Conservation (phyloP, 2,888 invertebrate species). For the Drosophila mettleri region DNA sequence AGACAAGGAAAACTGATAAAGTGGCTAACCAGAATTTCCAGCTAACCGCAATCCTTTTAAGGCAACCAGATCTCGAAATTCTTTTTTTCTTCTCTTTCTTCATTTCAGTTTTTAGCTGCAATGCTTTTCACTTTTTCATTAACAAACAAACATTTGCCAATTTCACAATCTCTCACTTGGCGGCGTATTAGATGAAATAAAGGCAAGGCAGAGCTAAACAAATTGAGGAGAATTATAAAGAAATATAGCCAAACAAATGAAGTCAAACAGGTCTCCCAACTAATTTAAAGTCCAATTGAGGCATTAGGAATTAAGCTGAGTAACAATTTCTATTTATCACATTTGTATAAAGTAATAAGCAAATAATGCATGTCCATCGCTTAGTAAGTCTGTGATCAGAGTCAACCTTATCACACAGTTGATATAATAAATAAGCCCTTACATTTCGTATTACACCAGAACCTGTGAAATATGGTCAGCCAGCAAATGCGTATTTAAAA, state of each 20-base stretch:
- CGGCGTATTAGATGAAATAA: slow-evolving; percentile 3
- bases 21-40: slow-evolving; percentile 80
- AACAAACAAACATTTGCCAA: slow-evolving; percentile 42
- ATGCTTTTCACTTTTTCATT: slow-evolving; percentile 55
- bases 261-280: neutral
- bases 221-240: neutral
- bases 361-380: neutral
- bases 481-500: slow-evolving; percentile 22
- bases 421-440: neutral
- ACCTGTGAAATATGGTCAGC: slow-evolving; percentile 11
- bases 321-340: neutral
- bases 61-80: slow-evolving; percentile 55
- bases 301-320: no score
- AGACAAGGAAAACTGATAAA: slow-evolving; percentile 55
- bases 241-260: neutral
- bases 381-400: neutral
- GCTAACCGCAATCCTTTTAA: slow-evolving; percentile 59
- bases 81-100: slow-evolving; percentile 35
- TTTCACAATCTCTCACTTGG: slow-evolving; percentile 45
- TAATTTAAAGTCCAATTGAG: no score
- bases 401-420: neutral
- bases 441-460: slow-evolving; percentile 18
- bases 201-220: neutral
- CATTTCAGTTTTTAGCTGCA: slow-evolving; percentile 26
- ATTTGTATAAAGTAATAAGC: neutral